These are phyloP conservation scores for Nycteola revayana DNA, from an alignment of 2,888 invertebrate species.

Conservation along the genomic window DNA sequence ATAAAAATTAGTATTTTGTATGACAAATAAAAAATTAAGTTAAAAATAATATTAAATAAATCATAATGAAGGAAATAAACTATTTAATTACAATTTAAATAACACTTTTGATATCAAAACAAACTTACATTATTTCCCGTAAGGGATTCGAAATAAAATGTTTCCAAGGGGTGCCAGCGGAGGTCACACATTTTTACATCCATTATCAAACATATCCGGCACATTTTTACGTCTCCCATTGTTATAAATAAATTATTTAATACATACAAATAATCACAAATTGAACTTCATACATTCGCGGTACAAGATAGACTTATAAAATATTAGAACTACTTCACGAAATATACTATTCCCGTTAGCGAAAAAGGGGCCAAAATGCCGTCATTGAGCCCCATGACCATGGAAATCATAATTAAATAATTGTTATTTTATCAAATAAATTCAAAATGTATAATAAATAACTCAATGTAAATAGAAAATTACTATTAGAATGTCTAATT, in stretches of 20 bases:
- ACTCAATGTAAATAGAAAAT: constrained; percentile 10
- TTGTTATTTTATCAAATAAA: not conserved
- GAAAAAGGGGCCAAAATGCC: too few relatives aligned
- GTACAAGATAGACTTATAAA: constrained; percentile 61
- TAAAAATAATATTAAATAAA: too few relatives aligned
- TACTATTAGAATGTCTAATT: constrained; percentile 52
- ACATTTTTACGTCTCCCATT: constrained; percentile 54
- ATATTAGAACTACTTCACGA: constrained; percentile 58
- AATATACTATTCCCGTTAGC: constrained; percentile 7
- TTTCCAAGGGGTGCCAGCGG: constrained; percentile 46
- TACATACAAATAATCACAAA: constrained; percentile 20
- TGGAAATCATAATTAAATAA: not conserved
- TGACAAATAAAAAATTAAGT: too few relatives aligned
- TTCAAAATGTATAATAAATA: not conserved
- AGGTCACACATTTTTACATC: constrained; percentile 58
- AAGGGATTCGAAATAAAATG: constrained; percentile 49
- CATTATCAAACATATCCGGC: constrained; percentile 60
- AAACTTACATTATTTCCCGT: constrained; percentile 59
- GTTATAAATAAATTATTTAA: constrained; percentile 2
- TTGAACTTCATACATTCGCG: constrained; percentile 53
- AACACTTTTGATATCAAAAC: not conserved
- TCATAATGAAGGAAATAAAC: too few relatives aligned
- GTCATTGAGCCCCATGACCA: too few relatives aligned
- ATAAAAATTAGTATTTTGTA: too few relatives aligned
- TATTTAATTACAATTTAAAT: too few relatives aligned